phyloP scores from a whole-genome alignment of 2,888 invertebrate genomes.

The Neocrepidodera transversa region DNA sequence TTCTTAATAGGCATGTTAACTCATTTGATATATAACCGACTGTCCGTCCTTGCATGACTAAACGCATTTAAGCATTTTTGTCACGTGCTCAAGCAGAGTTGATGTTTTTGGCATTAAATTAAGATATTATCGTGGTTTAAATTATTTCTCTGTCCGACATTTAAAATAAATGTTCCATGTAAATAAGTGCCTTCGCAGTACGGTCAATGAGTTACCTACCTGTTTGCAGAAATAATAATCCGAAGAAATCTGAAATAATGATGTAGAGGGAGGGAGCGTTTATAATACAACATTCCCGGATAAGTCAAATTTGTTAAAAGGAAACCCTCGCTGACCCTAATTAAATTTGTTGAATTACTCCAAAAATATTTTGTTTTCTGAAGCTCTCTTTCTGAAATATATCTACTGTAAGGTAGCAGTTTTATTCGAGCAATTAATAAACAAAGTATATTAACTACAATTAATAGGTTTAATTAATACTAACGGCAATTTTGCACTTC shows the following conservation, averaged over 20 bases:
- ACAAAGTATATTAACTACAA: too few species aligned
- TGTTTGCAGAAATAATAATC: constrained; percentile 10
- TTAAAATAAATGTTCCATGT: constrained; percentile 18
- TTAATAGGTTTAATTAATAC: too few species aligned
- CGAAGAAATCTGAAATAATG: constrained; percentile 3
- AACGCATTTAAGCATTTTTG: constrained; percentile 15
- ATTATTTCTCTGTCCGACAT: constrained; percentile 15
- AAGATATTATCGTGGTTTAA: constrained; percentile 14
- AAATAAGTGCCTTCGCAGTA: not conserved
- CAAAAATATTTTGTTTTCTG: too few species aligned
- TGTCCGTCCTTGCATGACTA: constrained; percentile 7
- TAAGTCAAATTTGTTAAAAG: too few species aligned
- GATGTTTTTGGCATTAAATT: constrained; percentile 20
- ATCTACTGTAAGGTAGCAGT: too few species aligned
- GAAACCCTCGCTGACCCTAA: too few species aligned
- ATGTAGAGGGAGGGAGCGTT: not conserved
- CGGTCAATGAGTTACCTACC: constrained; percentile 4
- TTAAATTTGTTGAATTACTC: too few species aligned
- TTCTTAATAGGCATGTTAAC: too few species aligned
- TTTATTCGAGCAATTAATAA: too few species aligned
- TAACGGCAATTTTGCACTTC: too few species aligned
- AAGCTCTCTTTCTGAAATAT: too few species aligned
- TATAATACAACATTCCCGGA: not conserved
- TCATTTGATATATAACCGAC: constrained; percentile 4
- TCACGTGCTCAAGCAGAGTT: constrained; percentile 17